These are phyloP conservation scores for Marmota monax DNA, from an alignment of 2,113 vertebrate genomes.

Conservation along the genomic window DNA sequence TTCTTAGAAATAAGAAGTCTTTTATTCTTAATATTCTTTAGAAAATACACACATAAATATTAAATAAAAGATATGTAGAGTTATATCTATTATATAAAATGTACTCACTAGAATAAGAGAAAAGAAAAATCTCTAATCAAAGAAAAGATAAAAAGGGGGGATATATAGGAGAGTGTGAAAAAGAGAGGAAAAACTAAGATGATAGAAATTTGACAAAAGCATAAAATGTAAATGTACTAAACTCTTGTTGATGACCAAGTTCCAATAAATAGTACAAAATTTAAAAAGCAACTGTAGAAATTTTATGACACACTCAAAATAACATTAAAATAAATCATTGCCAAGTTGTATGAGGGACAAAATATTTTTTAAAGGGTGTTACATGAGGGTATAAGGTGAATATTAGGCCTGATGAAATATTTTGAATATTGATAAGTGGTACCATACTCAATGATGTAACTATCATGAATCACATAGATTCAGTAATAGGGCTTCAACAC, in stretches of 20 bases:
- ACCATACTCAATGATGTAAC: neutral
- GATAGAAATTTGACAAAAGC: neutral
- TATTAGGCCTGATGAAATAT: neutral
- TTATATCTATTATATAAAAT: neutral
- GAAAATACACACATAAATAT: neutral
- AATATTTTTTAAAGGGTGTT: slow-evolving; percentile 1
- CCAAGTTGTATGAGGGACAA: neutral
- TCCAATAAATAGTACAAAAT: neutral
- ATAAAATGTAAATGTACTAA: neutral
- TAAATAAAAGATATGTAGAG: neutral
- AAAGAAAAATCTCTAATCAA: neutral
- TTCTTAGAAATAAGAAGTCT: neutral
- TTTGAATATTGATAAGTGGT: neutral
- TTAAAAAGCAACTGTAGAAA: neutral
- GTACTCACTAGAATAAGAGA: neutral
- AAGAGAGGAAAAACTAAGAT: neutral
- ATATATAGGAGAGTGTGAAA: neutral
- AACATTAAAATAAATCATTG: neutral
- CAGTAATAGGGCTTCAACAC: neutral
- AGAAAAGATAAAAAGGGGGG: neutral
- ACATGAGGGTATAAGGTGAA: neutral
- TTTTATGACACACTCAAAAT: neutral
- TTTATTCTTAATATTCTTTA: neutral
- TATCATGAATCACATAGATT: neutral
- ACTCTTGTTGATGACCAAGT: neutral